Evolutionary conservation across 2,797 vertebrate species (phyloP), one percentile per base, ranked within the genome.

Genomic region (Limosa lapponica): DNA sequence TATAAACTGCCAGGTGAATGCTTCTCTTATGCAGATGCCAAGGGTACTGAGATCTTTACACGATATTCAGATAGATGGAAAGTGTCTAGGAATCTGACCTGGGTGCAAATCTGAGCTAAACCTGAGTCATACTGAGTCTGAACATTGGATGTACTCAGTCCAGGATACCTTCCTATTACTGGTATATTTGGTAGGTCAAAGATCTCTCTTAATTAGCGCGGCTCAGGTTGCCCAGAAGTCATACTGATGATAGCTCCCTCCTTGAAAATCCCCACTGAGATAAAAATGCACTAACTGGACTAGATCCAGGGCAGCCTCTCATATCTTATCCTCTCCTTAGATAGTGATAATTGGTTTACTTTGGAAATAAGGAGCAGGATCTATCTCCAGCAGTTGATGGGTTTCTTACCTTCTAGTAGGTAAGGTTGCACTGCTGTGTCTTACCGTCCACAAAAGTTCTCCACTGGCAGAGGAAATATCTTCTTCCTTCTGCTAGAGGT

Each of bases 171-270:
- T 73, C 32, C 44, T 83, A 24, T 61, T 49, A 18, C 6, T 44
- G 4, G 36, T 30, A 75, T 10, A 32, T n/a, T 32, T 28, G 17
- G 9, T 6, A 74, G 10, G 46, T 9, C 15, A 66, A 62, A 52
- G 62, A 82, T 41, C 9, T 66, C 25, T 74, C 32, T 41, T 32
- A 55, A 22, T 48, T 64, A 55, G n/a, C 37, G n/a, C 15, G 55
- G n/a, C 2, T 89, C 15, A 55, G 28, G 6, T 16, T 83, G 52
- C 25, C 22, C 18, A 14, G 43, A 87, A 79, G 4, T 20, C 36
- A 30, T 5, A 82, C 2, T 36, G 57, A 15, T 0, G 2, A 22
- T 17, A 82, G 27, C 2, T 19, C 19, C 51, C 15, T 46, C n/a
- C 74, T 71, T 69, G 70, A 67, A 89, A 82, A 87, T 44, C 13